Percentiles rank a stretch among this genome's conserved stretches.
Conservation (phyloP, 1,140 invertebrate genomes). For the Pseudomyrmex pallidus region DNA sequence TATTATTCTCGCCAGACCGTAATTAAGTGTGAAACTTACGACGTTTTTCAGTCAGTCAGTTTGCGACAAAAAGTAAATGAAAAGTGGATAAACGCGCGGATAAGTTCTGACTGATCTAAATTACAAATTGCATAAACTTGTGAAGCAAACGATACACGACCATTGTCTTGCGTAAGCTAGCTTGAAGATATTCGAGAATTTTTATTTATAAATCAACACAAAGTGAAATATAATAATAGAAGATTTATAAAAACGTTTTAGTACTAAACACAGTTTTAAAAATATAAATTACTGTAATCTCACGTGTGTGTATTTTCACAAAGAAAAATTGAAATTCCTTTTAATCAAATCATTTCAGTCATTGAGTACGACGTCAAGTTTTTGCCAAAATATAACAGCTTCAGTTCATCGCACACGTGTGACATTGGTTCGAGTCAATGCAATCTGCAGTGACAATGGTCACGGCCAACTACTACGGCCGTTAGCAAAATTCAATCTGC, state of each 20-base stretch:
- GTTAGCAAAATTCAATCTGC: conserved; percentile 76
- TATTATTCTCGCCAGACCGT: conserved; percentile 44
- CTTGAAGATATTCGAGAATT: not conserved
- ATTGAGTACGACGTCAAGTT: not conserved
- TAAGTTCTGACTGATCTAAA: conserved; percentile 5
- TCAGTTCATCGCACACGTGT: not conserved
- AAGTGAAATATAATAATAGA: not conserved
- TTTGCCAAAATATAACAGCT: conserved; percentile 21
- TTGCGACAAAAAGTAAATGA: conserved; percentile 10
- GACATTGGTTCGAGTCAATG: conserved; percentile 50
- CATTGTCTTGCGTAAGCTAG: conserved; percentile 8
- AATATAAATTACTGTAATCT: not conserved
- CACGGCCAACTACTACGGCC: conserved; percentile 64
- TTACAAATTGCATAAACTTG: not conserved
- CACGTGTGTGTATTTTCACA: not conserved
- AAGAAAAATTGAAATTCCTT: not conserved
- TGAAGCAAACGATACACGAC: not conserved
- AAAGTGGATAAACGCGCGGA: not conserved
- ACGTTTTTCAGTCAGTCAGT: conserved; percentile 1
- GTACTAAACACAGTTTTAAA: no score
- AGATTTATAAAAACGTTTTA: not conserved
- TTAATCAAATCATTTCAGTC: conserved; percentile 5
- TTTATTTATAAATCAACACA: not conserved
- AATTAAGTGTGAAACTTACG: conserved; percentile 56
- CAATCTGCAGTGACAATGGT: conserved; percentile 65